Evolutionary conservation across 2,888 invertebrate species (phyloP), one percentile per base, ranked within the genome.

Genomic region (Chrysopilus asiliformis): DNA sequence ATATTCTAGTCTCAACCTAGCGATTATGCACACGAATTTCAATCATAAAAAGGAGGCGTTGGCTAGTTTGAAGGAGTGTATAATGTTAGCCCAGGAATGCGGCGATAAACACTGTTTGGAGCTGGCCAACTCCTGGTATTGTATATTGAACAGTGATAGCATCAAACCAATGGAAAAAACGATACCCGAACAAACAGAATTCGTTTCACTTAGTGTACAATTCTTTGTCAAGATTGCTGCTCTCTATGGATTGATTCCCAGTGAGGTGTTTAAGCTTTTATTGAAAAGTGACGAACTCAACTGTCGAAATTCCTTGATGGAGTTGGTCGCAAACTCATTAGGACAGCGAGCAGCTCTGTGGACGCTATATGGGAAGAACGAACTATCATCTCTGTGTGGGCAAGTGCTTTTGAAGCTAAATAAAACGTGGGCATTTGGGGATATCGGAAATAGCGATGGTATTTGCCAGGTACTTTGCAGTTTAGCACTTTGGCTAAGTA

Each of bases 1-100:
- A 53, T 93, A 84, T 57, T 89, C 91, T 5, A 85, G 89, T 13
- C 68, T 93, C n/a, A 91, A 90, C 58, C 68, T 93, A 44, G 89
- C 90, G 0, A 80, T 87, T 15, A 68, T 91, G 50, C 87, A 91
- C 58, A 81, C 83, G 31, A 78, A 83, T 48, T 91, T 91, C 60
- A 55, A 56, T 47, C 66, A 51, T 49, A 85, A 83, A 43, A 70
- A 76, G 32, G 78, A 86, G 55, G 86, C 87, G 0, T 62, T 82
- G 53, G 74, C 77, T 40, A 79, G 85, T 12, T 68, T 93, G n/a
- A 76, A 78, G 47, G 91, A 93, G 65, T 84, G 89, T 8, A 76
- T 91, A 36, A 78, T 78, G 61, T 70, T 86, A 54, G 85, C 90
- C 4, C 90, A 91, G 58, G 86, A 89, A 63, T 79, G 80, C 39